Evolutionary conservation across 2,797 vertebrate species (phyloP), one percentile per base, ranked within the genome.

Genomic region (Merluccius polli): DNA sequence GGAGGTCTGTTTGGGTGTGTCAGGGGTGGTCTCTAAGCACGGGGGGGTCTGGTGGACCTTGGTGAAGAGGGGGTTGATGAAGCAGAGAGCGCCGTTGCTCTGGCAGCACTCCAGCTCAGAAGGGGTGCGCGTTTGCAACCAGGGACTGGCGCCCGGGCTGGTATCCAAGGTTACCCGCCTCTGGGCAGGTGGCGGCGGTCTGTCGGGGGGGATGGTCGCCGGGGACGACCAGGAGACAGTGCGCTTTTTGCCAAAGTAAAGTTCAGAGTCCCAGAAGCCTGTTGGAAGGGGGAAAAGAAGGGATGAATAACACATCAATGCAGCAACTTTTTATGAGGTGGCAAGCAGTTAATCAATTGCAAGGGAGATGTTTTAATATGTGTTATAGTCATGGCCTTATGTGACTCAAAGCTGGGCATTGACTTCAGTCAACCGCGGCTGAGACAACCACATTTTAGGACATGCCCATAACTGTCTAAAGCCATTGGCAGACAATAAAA

Each of bases 21-120:
- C 13, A 12, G 15, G 35, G 30, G 15, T 4, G 38, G 67, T 71
- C 70, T 31, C 72, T 16, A 12, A 29, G 74, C 44, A 35, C 74
- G 2, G 8, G 73, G 18, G 16, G 11, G 29, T 15, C 18, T 92
- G 95, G 87, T 98, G 96, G 75, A 96, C 93, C 92, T 96, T 95
- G 68, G 95, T 89, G 89, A 99, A 99, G 72, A 99, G 95, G 18
- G 98, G 98, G 90, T 99, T 99, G 88, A 98, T 95, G 88, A 99
- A 99, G 90, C 96, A 98, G 84, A 99, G 92, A 0, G 97, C 98
- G 82, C 96, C 95, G 32, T 96, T 98, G 88, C 94, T 94, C 90
- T 96, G 96, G 92, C 94, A 93, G 86, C 95, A 95, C 87, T 97
- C 95, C 77, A 98, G 92, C 90, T 97, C 95, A 0, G 95, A 95